Percentiles rank a stretch among this genome's conserved stretches.
Conservation (phyloP, 2,113 vertebrate genomes). For the Lepus europaeus region DNA sequence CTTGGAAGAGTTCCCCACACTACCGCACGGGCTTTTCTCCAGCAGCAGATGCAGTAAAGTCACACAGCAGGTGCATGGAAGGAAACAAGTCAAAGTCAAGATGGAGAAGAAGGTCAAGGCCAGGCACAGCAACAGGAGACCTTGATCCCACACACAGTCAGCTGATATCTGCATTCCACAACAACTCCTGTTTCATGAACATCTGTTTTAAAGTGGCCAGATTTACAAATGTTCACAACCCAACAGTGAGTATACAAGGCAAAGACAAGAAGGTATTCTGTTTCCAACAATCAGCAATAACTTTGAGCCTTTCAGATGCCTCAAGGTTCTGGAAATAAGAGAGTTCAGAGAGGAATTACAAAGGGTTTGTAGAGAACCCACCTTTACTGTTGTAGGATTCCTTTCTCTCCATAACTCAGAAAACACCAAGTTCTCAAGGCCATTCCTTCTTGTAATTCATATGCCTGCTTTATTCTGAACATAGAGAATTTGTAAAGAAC, state of each 20-base stretch:
- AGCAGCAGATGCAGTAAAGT: background rate
- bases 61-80: background rate
- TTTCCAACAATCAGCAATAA: background rate
- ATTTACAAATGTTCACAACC: conserved; percentile 9
- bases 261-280: background rate
- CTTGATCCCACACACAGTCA: background rate
- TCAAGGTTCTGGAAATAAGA: background rate
- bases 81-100: background rate
- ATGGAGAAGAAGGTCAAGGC: background rate
- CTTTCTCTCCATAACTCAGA: background rate
- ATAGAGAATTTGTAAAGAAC: background rate
- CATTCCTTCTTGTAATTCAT: background rate
- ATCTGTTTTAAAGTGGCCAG: background rate
- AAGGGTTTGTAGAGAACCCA: background rate
- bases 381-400: background rate
- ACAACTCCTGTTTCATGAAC: background rate
- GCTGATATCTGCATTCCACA: background rate
- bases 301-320: background rate
- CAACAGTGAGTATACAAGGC: background rate
- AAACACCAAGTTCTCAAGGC: background rate
- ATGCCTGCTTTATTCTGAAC: background rate
- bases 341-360: background rate
- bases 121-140: background rate
- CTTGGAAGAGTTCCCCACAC: background rate
- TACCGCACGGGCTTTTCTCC: background rate